phyloP scores from a whole-genome alignment of 2,113 vertebrate species.

The Chionis minor region DNA sequence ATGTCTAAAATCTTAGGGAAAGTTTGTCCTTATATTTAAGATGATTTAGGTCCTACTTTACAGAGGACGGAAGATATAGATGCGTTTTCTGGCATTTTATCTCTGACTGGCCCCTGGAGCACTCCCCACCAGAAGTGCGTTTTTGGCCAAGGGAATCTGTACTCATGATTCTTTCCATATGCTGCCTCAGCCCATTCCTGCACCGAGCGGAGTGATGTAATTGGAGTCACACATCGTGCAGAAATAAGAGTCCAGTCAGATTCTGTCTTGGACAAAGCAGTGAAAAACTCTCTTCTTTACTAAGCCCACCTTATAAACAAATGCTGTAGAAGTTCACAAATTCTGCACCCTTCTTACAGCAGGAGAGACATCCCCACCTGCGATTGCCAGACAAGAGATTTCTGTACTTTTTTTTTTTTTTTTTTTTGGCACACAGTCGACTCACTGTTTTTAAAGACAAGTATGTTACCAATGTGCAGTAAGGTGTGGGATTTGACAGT shows the following conservation, averaged over 20 bases:
- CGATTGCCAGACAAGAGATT: not conserved
- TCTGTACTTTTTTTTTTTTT: not conserved
- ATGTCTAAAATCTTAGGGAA: not conserved
- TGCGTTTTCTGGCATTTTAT: slow-evolving; percentile 23
- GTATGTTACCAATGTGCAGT: not conserved
- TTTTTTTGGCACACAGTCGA: not conserved
- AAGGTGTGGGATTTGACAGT: slow-evolving; percentile 24
- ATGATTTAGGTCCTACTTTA: not conserved
- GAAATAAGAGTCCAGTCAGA: slow-evolving; percentile 5
- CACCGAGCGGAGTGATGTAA: not conserved
- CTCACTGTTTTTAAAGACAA: not conserved
- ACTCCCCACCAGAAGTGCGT: not conserved
- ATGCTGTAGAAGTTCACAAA: not conserved
- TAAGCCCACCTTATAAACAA: not conserved
- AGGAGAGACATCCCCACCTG: fast-evolving
- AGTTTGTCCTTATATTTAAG: not conserved
- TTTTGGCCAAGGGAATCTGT: slow-evolving; percentile 17
- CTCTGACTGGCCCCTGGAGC: not conserved
- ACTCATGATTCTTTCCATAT: slow-evolving; percentile 58
- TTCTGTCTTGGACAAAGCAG: not conserved
- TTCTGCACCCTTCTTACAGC: not conserved
- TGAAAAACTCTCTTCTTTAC: not conserved
- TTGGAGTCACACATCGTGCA: not conserved
- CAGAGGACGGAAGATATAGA: not conserved
- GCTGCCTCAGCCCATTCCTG: not conserved